Base-by-base conservation (phyloP, 1,140 invertebrate genomes). In the Pseudoatta argentina region DNA sequence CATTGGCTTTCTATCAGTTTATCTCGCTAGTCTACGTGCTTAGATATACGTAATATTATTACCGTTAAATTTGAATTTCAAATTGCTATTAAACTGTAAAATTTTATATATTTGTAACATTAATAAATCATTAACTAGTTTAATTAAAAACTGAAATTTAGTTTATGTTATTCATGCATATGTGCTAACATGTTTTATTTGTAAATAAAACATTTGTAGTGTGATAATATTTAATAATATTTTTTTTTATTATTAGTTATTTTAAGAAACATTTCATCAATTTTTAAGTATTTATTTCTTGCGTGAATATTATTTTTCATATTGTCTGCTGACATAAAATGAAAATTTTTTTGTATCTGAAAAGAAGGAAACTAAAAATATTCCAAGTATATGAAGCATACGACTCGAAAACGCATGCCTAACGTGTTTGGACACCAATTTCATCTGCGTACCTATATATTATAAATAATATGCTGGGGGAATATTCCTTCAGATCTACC, bases 391-490 rank as follows among this genome's bases (percentile, higher is more conserved):
- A 7, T 7, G 34, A 39, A 39, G 34, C 34, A 21, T 79, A 64
- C 88, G 88, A 90, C 89, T 92, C 24, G 76, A 75, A 14, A 88
- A 86, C 91, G 93, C 93, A 93, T 95, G 94, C 93, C 91, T 91
- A 71, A 94, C 92, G 93, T 95, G 92, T 93, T 85, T 91, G 92
- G 92, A 90, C 91, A 93, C 93, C 94, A 94, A 94, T 95, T 95
- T 94, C 91, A 89, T 88, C 86, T 73, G 73, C 91, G 86, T 93
- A 10, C 39, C 1, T 44, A 94, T 95, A 78, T 78, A 66, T 78
- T 78, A 78, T 61, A 95, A 95, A 94, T 95, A 94, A 94, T 94
- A 93, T 85, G 93, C 87, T 86, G 92, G 92, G 91, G 91, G 91
- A 92, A 93, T 93, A 90, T 91, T 91, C 89, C 88, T 91, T 90